phyloP scores from a whole-genome alignment of 2,797 vertebrate species.

The Megalops cyprinoides region DNA sequence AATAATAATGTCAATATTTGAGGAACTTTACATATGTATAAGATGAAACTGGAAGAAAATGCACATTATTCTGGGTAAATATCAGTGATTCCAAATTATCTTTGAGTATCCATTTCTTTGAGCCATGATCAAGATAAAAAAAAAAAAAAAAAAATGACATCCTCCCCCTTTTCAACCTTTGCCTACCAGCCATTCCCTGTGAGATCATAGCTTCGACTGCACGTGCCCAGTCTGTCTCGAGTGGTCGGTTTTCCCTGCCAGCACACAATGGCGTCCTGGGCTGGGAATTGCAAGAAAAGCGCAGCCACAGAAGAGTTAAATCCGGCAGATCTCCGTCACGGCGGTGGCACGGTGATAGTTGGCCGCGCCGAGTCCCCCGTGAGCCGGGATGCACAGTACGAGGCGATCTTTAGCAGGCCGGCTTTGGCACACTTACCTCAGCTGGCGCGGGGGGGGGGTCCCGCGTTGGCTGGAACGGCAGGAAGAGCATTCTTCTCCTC shows the following conservation, averaged over 20 bases:
- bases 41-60: too few species aligned
- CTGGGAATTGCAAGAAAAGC: neutral
- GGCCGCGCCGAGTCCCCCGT: slow-evolving; percentile 46
- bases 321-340: too few species aligned
- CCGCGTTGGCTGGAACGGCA: neutral
- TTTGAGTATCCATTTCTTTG: too few species aligned
- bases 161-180: neutral
- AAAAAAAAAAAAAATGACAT: neutral
- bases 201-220: neutral
- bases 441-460: slow-evolving; percentile 46
- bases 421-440: slow-evolving; percentile 66
- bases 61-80: too few species aligned
- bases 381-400: slow-evolving; percentile 51
- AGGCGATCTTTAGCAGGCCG: slow-evolving; percentile 58
- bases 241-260: neutral
- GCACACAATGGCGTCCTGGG: neutral
- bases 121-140: too few species aligned
- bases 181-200: neutral
- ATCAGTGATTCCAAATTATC: too few species aligned
- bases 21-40: too few species aligned
- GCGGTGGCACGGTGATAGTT: slow-evolving; percentile 38
- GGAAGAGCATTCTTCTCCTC: neutral
- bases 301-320: neutral
- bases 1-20: too few species aligned
- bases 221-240: neutral